A percentile compares a stretch with the other conserved stretches of the same genome.
phyloP scores from a whole-genome alignment of 2,113 vertebrate genomes.

The Siniperca knerii region DNA sequence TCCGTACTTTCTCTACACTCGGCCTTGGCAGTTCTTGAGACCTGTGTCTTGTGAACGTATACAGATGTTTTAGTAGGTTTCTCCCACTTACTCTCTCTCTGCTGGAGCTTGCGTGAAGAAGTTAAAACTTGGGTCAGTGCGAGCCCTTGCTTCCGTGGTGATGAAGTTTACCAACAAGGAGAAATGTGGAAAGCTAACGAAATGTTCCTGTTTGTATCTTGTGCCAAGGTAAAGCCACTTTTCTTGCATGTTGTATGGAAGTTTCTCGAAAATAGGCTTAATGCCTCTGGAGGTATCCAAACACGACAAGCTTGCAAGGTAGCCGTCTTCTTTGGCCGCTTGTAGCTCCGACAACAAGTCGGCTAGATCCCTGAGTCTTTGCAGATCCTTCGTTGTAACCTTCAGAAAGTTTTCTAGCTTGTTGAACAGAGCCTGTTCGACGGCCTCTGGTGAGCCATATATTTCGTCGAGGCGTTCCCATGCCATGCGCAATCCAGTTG shows the following conservation, averaged over 20 bases:
- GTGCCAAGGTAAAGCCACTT: no score
- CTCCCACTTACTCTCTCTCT: neutral
- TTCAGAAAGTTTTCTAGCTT: neutral
- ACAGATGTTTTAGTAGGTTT: neutral
- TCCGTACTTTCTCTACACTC: no score
- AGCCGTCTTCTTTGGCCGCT: neutral
- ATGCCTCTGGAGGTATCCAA: no score
- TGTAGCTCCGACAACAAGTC: slow-evolving; percentile 6
- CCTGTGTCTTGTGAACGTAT: neutral
- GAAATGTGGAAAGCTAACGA: no score
- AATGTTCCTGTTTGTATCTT: no score
- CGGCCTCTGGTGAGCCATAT: neutral
- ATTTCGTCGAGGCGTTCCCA: slow-evolving; percentile 7
- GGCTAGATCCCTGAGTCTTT: neutral
- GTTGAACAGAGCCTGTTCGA: neutral
- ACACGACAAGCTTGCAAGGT: neutral
- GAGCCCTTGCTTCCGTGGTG: neutral
- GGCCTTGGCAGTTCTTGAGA: neutral
- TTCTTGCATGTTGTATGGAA: no score
- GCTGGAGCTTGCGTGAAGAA: neutral
- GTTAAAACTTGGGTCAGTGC: neutral
- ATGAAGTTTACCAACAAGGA: neutral
- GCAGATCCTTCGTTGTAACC: neutral
- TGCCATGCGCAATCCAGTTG: neutral
- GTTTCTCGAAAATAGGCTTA: no score